A percentile compares a stretch with the other conserved stretches of the same genome.
Conservation (phyloP, 2,888 invertebrate species). For the Idaea straminata region DNA sequence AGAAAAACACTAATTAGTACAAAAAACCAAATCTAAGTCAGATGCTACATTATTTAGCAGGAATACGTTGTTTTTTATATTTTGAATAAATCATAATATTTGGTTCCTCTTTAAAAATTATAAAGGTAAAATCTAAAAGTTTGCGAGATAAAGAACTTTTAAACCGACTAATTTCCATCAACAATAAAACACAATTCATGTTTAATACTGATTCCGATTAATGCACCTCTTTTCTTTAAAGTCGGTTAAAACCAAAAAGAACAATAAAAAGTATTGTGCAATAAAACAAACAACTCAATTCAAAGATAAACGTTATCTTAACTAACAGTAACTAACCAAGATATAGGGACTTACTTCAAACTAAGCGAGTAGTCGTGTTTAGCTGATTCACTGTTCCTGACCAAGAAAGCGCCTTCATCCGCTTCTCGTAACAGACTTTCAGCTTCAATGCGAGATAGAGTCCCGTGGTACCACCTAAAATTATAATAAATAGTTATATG, state of each 20-base stretch:
- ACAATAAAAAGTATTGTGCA: neutral
- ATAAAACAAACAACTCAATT: slow-evolving; percentile 6
- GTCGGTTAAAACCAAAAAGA: neutral
- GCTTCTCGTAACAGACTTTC: slow-evolving; percentile 91
- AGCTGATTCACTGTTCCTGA: slow-evolving; percentile 95
- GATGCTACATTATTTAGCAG: no score
- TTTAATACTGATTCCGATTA: neutral
- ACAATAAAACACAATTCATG: neutral
- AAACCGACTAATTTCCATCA: no score
- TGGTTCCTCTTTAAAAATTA: no score
- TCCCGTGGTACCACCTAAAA: slow-evolving; percentile 95
- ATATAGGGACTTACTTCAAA: slow-evolving; percentile 87
- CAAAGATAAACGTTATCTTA: slow-evolving; percentile 5
- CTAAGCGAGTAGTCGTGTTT: slow-evolving; percentile 96
- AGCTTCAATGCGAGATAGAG: slow-evolving; percentile 94
- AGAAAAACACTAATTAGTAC: slow-evolving; percentile 10
- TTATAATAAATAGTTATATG: slow-evolving; percentile 10
- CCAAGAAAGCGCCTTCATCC: slow-evolving; percentile 95
- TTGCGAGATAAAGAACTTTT: no score
- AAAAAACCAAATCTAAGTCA: slow-evolving; percentile 8
- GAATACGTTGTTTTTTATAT: neutral
- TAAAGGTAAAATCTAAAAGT: no score
- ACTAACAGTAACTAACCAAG: neutral
- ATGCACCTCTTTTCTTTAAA: neutral
- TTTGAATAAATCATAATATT: no score